phyloP scores from a whole-genome alignment of 2,888 invertebrate genomes.

The Adelognathus sp. region DNA sequence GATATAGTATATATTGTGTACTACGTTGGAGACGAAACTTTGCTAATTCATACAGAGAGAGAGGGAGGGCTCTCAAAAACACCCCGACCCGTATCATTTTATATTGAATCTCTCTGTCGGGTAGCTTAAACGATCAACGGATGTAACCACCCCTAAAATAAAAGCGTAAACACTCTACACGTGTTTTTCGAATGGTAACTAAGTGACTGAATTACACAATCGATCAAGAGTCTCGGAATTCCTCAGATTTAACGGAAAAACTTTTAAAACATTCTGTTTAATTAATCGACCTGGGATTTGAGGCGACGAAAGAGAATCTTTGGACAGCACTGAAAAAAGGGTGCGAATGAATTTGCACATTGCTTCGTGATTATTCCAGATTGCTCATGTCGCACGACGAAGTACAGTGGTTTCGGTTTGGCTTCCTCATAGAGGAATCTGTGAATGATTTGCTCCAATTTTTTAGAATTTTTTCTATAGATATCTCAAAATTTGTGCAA shows the following conservation, averaged over 20 bases:
- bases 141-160: slow-evolving; percentile 51
- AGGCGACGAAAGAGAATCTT: no score
- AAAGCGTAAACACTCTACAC: slow-evolving; percentile 39
- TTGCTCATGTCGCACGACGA: no score
- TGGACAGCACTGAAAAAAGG: no score
- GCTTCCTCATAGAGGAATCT: no score
- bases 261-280: neutral
- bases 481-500: no score
- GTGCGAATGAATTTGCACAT: no score
- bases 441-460: no score
- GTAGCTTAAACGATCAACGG: slow-evolving; percentile 45
- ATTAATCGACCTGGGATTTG: neutral
- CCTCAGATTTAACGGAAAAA: neutral
- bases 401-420: no score
- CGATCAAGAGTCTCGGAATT: neutral
- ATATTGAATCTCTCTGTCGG: slow-evolving; percentile 25
- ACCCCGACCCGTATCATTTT: slow-evolving; percentile 44
- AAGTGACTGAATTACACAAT: slow-evolving; percentile 4
- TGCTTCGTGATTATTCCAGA: no score
- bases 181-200: slow-evolving; percentile 33
- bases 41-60: slow-evolving; percentile 55
- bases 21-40: slow-evolving; percentile 36
- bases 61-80: no score
- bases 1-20: slow-evolving; percentile 14
- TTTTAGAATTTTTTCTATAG: no score